Conservation (phyloP, 2,113 vertebrate species). For the Cacatua alba region DNA sequence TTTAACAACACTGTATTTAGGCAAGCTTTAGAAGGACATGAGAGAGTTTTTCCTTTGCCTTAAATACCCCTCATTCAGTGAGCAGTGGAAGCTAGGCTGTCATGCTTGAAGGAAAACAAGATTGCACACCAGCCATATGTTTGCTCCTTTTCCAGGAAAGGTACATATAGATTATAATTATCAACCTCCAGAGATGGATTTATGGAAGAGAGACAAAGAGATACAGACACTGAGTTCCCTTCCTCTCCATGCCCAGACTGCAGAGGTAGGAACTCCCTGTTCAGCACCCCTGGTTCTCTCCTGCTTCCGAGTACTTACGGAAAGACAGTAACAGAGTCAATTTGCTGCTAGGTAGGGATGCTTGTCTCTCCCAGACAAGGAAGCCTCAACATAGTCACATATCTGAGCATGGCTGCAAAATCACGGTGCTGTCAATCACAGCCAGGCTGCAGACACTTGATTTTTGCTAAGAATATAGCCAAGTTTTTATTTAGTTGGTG, state of each 20-base stretch:
- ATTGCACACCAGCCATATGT: not conserved
- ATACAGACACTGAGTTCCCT: not conserved
- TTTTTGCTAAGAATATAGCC: not conserved
- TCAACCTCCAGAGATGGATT: not conserved
- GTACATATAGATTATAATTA: not conserved
- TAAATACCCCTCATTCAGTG: not conserved
- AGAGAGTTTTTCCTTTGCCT: not conserved
- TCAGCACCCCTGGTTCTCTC: not conserved
- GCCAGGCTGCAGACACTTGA: not conserved
- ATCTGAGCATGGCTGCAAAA: not conserved
- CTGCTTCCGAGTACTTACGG: not conserved
- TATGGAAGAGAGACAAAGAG: not conserved
- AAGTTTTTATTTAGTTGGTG: not conserved
- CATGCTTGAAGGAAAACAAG: not conserved
- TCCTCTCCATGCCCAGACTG: not conserved
- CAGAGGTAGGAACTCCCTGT: not conserved
- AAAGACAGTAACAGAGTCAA: not conserved
- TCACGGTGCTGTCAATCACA: not conserved
- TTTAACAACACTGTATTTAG: not conserved
- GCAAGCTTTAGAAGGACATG: not conserved
- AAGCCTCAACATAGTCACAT: not conserved
- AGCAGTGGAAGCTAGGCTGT: not conserved
- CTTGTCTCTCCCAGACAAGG: not conserved
- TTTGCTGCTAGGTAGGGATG: not conserved
- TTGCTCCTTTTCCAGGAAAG: not conserved